Conservation (phyloP, 2,888 invertebrate species). For the Pachymerium ferrugineum region DNA sequence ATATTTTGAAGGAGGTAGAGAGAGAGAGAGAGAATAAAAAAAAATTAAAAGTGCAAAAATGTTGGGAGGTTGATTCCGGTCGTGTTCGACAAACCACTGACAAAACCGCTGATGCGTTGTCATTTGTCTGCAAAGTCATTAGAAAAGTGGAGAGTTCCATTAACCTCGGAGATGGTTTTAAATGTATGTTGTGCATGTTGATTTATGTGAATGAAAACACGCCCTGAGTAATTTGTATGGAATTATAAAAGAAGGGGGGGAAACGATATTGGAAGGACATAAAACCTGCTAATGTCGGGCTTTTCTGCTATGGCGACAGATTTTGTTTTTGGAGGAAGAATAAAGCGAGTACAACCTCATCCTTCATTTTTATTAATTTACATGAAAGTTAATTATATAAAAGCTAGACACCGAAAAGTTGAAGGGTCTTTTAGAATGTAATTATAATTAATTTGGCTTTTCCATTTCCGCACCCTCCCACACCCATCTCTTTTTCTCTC, state of each 20-base stretch:
- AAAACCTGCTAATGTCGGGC: background rate
- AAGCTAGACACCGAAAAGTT: background rate
- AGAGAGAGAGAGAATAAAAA: no score
- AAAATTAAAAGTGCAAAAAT: background rate
- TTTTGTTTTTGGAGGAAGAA: background rate
- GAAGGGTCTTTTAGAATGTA: conserved; percentile 19
- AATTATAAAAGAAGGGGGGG: conserved; percentile 12
- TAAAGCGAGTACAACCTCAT: background rate
- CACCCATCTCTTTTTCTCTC: background rate
- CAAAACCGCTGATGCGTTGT: conserved; percentile 24
- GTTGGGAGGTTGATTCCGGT: conserved; percentile 10
- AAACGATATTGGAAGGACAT: conserved; percentile 6
- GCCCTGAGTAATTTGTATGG: conserved; percentile 13
- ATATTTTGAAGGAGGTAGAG: conserved; percentile 5
- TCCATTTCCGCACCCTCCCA: no score
- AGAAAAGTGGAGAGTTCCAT: conserved; percentile 13
- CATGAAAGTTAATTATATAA: background rate
- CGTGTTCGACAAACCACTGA: conserved; percentile 6
- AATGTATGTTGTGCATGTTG: conserved; percentile 7
- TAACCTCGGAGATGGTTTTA: conserved; percentile 7
- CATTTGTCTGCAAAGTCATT: conserved; percentile 20
- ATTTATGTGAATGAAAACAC: conserved; percentile 16
- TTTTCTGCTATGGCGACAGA: background rate
- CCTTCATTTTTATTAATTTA: conserved; percentile 7
- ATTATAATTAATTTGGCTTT: background rate